phyloP scores from a whole-genome alignment of 30 jellyfish, hydroid and myxozoan genomes.

The Hydractinia echinata region DNA sequence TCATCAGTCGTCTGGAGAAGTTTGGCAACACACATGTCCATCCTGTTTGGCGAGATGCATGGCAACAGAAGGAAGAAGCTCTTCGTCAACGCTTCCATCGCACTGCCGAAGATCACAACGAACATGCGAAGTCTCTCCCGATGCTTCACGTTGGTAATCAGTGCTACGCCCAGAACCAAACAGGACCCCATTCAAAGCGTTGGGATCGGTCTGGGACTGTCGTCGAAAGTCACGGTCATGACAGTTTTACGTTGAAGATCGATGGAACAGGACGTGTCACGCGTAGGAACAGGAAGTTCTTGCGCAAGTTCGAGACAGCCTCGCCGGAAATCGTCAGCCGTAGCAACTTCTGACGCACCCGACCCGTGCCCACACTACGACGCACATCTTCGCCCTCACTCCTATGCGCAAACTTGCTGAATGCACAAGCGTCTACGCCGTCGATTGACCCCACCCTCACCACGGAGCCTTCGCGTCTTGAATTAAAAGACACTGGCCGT shows the following conservation, averaged over 20 bases:
- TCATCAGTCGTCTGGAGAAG: neutral
- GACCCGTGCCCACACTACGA: neutral
- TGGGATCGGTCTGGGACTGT: neutral
- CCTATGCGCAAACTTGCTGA: too few species aligned
- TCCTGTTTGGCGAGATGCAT: slow-evolving; percentile 12
- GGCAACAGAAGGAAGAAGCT: slow-evolving; percentile 13
- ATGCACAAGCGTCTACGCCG: too few species aligned
- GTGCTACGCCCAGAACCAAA: neutral
- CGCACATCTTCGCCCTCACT: too few species aligned
- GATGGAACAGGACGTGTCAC: too few species aligned
- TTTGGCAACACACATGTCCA: slow-evolving; percentile 2
- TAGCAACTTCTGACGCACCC: neutral
- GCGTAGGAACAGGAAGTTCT: too few species aligned
- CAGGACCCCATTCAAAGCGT: slow-evolving; percentile 5
- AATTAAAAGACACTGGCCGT: too few species aligned
- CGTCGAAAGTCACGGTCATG: too few species aligned
- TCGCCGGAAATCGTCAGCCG: slow-evolving; percentile 1
- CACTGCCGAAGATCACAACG: neutral
- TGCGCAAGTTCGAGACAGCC: neutral
- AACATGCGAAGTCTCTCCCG: neutral
- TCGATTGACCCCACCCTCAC: too few species aligned
- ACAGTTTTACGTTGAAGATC: too few species aligned
- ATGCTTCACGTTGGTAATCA: neutral
- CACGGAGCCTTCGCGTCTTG: too few species aligned
- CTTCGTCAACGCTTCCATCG: slow-evolving; percentile 9